These are phyloP conservation scores for Leptestheria dahalacensis DNA, from an alignment of 1,140 invertebrate species.

Conservation along the genomic window DNA sequence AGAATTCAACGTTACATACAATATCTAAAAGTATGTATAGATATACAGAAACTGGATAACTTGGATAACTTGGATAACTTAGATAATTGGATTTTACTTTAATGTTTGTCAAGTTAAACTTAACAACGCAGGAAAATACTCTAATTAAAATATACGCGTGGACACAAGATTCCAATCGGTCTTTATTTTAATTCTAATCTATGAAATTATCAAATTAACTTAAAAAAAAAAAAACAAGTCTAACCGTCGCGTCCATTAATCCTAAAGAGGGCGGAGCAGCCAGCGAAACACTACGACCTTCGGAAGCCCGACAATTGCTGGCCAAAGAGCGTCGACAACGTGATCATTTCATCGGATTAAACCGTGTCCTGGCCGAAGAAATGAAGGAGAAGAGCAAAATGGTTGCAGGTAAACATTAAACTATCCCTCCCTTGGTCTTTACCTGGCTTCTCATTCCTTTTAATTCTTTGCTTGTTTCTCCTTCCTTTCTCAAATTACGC, in stretches of 20 bases:
- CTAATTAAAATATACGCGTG: too few species aligned
- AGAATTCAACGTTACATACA: too few species aligned
- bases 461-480: constrained; percentile 11
- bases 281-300: not conserved
- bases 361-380: constrained; percentile 81
- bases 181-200: too few species aligned
- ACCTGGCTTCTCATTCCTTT: not conserved
- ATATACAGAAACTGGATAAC: too few species aligned
- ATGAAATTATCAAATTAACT: too few species aligned
- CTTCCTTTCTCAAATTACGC: constrained; percentile 7
- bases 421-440: not conserved
- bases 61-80: too few species aligned
- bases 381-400: constrained; percentile 87
- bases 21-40: too few species aligned
- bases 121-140: too few species aligned
- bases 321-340: constrained; percentile 68
- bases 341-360: constrained; percentile 70
- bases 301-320: constrained; percentile 36
- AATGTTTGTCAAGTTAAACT: too few species aligned
- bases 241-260: not conserved
- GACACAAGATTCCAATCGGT: too few species aligned
- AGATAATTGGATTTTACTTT: too few species aligned
- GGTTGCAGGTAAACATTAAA: constrained; percentile 61
- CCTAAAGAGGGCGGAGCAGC: not conserved
- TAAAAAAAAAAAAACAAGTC: too few species aligned